Evolutionary conservation across 2,113 vertebrate genomes (phyloP), one percentile per base, ranked within the genome.

Genomic region (Zosterops borbonicus): DNA sequence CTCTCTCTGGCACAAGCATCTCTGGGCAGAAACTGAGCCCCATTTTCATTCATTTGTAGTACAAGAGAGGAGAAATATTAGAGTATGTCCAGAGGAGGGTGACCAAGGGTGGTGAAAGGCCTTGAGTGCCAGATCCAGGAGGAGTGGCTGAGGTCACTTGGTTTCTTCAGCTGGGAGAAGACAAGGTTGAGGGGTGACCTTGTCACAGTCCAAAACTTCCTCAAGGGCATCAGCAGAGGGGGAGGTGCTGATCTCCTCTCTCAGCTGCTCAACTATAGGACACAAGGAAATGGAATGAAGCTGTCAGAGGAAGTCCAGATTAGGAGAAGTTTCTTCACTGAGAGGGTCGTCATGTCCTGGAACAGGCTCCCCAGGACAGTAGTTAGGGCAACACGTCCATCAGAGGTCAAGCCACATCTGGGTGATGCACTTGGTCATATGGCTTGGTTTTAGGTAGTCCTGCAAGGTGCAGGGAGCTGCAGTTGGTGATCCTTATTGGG

Each of bases 1-100:
- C 0, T 2, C 44, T 8, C 0, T 2, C 44, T 8, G 5, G 20
- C 42, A 71, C n/a, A 50, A 92, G 28, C 6, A 42, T 15, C 39
- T 50, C 41, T 1, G 1, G 27, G 41, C 46, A 86, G 60, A 82
- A 90, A 62, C 17, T 68, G 46, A 46, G 46, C 2, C 47, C 25
- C 8, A 16, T 63, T 87, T 73, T 69, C 27, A 9, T 70, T 87
- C 55, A 44, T 49, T 16, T 58, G 50, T 39, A 68, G 27, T 39
- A 37, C 1, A 5, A 82, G 18, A 76, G 25, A 75, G 20, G 22
- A 92, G 31, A 55, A 83, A 60, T 47, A 39, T 10, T 47, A 27
- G 23, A 62, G 5, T 53, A 11, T 62, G 14, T 39, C 39, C 47
- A 63, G 20, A 71, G 65, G 47, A 79, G 9, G 21, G 31, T 79